Conservation (phyloP, 2,888 invertebrate species). For the Cetonia aurata region DNA sequence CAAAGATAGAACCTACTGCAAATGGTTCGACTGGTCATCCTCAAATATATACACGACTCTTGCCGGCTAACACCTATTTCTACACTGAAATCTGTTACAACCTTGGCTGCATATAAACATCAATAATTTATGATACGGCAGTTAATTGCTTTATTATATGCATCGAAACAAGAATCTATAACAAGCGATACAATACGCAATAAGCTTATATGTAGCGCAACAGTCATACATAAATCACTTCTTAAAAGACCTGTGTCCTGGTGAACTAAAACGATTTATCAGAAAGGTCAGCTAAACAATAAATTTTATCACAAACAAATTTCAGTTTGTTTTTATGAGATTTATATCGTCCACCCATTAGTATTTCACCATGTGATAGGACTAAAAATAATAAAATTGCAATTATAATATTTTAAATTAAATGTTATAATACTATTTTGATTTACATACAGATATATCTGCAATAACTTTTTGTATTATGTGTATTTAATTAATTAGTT, state of each 20-base stretch:
- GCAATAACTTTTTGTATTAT: background rate
- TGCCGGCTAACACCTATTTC: no score
- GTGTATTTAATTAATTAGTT: conserved; percentile 3
- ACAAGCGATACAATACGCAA: background rate
- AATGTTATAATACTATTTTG: conserved; percentile 3
- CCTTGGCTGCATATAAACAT: background rate
- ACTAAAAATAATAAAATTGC: background rate
- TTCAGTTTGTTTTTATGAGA: conserved; percentile 19
- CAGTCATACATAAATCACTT: no score
- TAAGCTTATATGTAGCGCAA: background rate
- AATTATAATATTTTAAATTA: conserved; percentile 13
- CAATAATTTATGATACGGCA: conserved; percentile 8
- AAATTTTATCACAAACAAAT: background rate
- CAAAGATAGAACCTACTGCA: no score
- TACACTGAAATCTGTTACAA: background rate
- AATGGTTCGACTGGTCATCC: no score
- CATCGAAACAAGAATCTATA: background rate
- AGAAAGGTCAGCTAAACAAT: conserved; percentile 6
- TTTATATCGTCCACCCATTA: conserved; percentile 2
- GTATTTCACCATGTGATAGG: no score
- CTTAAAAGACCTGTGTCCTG: conserved; percentile 1
- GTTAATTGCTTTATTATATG: conserved; percentile 21
- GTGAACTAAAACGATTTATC: conserved; percentile 16
- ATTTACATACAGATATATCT: background rate
- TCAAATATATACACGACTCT: no score